Percentiles rank a stretch among this genome's conserved stretches.
These are phyloP conservation scores for Narcine bancroftii DNA, from an alignment of 2,113 vertebrate genomes.

Conservation along the genomic window DNA sequence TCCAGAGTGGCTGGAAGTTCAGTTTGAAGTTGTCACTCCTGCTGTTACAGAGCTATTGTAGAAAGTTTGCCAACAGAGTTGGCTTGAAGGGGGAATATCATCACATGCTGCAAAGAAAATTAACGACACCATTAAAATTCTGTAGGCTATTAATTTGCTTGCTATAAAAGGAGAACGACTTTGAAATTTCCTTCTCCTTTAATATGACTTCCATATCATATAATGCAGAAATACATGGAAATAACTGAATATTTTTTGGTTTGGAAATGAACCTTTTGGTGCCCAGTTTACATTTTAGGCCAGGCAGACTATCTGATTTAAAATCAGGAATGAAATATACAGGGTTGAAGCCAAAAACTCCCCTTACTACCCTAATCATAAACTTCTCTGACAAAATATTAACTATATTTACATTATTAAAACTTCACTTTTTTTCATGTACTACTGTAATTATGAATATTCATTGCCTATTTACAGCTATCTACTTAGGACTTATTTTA, in stretches of 20 bases:
- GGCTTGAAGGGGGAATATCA: background rate
- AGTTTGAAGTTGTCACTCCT: background rate
- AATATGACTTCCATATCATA: background rate
- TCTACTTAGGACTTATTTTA: too few relatives aligned
- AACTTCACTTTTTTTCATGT: too few relatives aligned
- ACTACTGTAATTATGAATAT: too few relatives aligned
- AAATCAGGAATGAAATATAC: background rate
- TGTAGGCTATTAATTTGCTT: background rate
- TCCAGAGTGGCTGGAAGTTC: background rate
- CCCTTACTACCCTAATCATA: too few relatives aligned
- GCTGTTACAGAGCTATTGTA: background rate
- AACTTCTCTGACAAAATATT: too few relatives aligned
- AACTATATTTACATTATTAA: too few relatives aligned
- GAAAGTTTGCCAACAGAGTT: background rate
- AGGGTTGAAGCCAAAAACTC: too few relatives aligned
- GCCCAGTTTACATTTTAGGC: slow-evolving; percentile 7
- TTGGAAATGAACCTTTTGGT: slow-evolving; percentile 3
- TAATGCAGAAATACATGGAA: background rate
- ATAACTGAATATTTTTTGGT: background rate
- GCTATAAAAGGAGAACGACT: slow-evolving; percentile 1
- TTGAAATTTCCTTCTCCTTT: background rate
- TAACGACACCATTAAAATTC: background rate
- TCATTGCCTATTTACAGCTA: too few relatives aligned
- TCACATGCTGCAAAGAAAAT: slow-evolving; percentile 8
- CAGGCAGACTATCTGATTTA: background rate